Evolutionary conservation across 1,140 invertebrate genomes (phyloP).

Genomic region (Prorops nasuta): DNA sequence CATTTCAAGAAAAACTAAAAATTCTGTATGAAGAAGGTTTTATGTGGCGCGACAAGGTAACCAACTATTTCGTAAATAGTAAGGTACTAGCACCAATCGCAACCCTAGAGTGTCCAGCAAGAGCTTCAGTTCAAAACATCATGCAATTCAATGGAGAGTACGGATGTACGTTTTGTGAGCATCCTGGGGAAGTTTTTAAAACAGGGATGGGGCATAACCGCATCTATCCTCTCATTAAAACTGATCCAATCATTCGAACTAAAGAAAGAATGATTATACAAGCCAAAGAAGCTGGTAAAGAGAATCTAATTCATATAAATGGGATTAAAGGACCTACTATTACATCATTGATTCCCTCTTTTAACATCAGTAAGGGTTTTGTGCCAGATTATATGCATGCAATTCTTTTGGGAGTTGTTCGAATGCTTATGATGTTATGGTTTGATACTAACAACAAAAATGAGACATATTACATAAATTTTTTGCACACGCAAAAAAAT

Average conservation of each 20-base stretch:
- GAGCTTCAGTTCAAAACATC: conserved; percentile 20
- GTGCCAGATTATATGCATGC: conserved; percentile 24
- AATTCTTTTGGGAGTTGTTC: conserved; percentile 14
- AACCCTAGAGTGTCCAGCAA: conserved; percentile 22
- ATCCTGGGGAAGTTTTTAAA: conserved; percentile 1
- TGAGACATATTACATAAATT: too few relatives aligned
- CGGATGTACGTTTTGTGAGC: conserved; percentile 26
- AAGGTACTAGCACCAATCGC: conserved; percentile 19
- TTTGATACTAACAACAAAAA: conserved; percentile 14
- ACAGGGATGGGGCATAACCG: neutral
- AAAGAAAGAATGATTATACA: conserved; percentile 8
- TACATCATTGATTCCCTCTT: conserved; percentile 11
- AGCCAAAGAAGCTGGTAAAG: conserved; percentile 2
- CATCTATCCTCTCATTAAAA: neutral
- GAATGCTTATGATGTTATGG: conserved; percentile 8
- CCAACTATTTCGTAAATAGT: conserved; percentile 6
- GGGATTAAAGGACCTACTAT: conserved; percentile 18
- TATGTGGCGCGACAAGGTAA: conserved; percentile 7
- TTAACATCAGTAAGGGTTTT: conserved; percentile 16
- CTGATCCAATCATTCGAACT: conserved; percentile 5
- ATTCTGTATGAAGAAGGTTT: neutral
- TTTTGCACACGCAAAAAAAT: too few relatives aligned
- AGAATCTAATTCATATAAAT: conserved; percentile 3
- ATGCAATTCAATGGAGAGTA: conserved; percentile 14
- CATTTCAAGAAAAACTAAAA: neutral